A percentile compares a stretch with the other conserved stretches of the same genome.
Conservation (phyloP, 2,888 invertebrate genomes). For the Patella ulyssiponensis region DNA sequence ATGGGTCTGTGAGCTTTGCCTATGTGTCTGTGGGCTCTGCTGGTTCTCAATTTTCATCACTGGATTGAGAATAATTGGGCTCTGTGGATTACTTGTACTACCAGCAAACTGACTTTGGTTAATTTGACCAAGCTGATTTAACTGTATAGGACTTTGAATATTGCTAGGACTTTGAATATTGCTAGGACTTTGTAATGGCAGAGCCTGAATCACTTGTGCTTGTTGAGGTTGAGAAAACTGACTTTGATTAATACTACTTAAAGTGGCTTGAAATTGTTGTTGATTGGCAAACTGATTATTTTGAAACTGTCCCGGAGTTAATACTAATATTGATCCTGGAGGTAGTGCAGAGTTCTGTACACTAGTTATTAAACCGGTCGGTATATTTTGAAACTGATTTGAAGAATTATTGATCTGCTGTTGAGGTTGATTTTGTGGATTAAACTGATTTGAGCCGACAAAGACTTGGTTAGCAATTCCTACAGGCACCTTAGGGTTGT, state of each 20-base stretch:
- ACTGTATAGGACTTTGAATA: too few species aligned
- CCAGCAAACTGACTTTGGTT: too few species aligned
- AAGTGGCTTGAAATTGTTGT: background rate
- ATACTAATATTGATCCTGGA: background rate
- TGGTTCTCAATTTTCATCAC: too few species aligned
- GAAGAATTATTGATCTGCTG: background rate
- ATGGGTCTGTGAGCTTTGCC: too few species aligned
- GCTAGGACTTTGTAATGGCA: too few species aligned
- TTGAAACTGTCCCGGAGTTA: background rate
- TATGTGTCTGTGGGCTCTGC: too few species aligned
- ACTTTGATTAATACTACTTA: background rate
- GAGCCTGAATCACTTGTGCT: too few species aligned
- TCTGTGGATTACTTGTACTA: too few species aligned
- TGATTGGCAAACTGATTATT: background rate
- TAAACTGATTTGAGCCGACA: background rate
- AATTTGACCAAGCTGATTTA: too few species aligned
- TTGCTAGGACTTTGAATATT: too few species aligned
- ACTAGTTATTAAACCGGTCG: background rate
- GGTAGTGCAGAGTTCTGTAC: background rate
- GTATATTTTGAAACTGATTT: constrained; percentile 1
- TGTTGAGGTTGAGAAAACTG: background rate
- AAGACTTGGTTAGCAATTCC: background rate
- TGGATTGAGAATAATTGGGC: too few species aligned
- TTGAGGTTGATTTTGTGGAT: background rate
- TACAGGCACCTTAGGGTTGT: background rate